phyloP scores from a whole-genome alignment of 2,888 invertebrate species.

The Myopa tessellatipennis region DNA sequence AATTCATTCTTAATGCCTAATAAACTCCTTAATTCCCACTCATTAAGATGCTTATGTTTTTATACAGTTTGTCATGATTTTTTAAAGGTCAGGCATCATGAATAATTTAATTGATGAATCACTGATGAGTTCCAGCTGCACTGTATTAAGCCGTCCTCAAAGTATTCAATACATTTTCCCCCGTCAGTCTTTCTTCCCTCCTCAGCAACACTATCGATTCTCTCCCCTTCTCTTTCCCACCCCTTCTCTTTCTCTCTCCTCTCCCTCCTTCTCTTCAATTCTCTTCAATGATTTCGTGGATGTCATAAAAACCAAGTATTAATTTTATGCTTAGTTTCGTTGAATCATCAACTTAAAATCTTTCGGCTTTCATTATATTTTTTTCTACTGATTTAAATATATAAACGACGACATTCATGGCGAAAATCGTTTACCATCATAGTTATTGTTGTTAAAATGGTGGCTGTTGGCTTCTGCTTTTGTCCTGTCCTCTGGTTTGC shows the following conservation, averaged over 20 bases:
- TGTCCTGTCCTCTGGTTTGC: neutral
- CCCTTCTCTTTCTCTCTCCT: neutral
- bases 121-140: too few species aligned
- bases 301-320: slow-evolving; percentile 1
- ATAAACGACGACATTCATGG: neutral
- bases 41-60: too few species aligned
- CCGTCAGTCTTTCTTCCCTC: neutral
- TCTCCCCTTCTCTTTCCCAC: neutral
- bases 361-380: neutral
- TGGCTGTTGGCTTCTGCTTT: neutral
- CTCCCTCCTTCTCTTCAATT: neutral
- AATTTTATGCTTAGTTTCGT: slow-evolving; percentile 24
- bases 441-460: neutral
- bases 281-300: neutral
- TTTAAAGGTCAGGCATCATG: too few species aligned
- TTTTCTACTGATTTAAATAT: neutral
- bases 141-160: too few species aligned
- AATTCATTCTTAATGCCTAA: too few species aligned
- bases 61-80: too few species aligned
- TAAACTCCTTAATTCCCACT: too few species aligned
- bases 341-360: slow-evolving; percentile 21
- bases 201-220: neutral
- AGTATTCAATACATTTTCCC: too few species aligned
- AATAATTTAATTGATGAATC: too few species aligned
- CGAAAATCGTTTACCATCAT: too few species aligned